phyloP scores from a whole-genome alignment of 1,140 invertebrate genomes.

The Acromyrmex charruanus region DNA sequence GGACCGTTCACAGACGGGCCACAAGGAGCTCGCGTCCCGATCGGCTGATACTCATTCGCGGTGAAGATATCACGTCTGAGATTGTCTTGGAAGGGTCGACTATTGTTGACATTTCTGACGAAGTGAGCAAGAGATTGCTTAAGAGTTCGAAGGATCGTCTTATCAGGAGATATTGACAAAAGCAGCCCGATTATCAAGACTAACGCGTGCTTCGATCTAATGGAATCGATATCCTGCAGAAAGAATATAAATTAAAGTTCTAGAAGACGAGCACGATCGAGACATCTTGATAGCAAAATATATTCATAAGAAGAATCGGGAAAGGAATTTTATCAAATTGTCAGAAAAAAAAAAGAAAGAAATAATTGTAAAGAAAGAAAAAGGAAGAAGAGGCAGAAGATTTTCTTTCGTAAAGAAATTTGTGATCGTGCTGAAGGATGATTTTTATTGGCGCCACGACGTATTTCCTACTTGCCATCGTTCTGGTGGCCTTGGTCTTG shows the following conservation, averaged over 20 bases:
- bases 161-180: background rate
- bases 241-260: background rate
- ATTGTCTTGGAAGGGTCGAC: conserved; percentile 22
- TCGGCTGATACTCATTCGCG: conserved; percentile 19
- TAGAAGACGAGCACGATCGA: background rate
- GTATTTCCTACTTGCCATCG: conserved; percentile 74
- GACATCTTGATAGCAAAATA: background rate
- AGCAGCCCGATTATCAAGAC: background rate
- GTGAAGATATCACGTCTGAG: conserved; percentile 16
- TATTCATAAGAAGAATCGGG: background rate
- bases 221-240: background rate
- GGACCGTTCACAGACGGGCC: conserved; percentile 80
- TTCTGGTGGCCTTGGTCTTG: conserved; percentile 74
- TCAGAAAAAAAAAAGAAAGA: conserved; percentile 2
- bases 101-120: conserved; percentile 20
- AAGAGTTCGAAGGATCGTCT: background rate
- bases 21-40: conserved; percentile 66
- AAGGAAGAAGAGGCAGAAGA: background rate
- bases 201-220: background rate
- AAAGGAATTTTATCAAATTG: background rate
- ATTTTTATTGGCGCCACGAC: conserved; percentile 78
- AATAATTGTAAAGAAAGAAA: conserved; percentile 1
- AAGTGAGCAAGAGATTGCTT: conserved; percentile 22
- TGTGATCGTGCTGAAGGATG: conserved; percentile 58
- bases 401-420: conserved; percentile 24